Percentiles rank a stretch among this genome's conserved stretches.
These are phyloP conservation scores for Zaprionus nigranus DNA, from an alignment of 1,140 invertebrate genomes.

Conservation along the genomic window DNA sequence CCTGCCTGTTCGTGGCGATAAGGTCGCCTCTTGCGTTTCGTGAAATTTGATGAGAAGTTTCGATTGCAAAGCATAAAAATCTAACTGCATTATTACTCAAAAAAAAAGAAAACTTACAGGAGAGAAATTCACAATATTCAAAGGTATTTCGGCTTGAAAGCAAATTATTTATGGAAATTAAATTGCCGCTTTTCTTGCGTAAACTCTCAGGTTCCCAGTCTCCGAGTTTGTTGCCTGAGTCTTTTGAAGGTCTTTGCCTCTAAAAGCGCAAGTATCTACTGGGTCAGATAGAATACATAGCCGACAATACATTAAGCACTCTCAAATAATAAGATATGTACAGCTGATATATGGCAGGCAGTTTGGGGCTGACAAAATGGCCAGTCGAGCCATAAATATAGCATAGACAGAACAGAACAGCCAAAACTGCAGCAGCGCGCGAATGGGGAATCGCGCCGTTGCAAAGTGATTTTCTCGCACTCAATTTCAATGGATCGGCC, in stretches of 20 bases:
- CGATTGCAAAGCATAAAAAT: constrained; percentile 6
- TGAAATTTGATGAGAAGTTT: constrained; percentile 17
- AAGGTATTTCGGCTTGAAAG: background rate
- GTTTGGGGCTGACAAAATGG: constrained; percentile 75
- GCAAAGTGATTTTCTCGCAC: constrained; percentile 79
- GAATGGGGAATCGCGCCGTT: constrained; percentile 47
- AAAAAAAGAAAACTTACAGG: background rate
- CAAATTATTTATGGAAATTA: background rate
- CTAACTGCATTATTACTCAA: too few species aligned
- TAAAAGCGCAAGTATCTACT: constrained; percentile 57
- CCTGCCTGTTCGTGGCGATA: background rate
- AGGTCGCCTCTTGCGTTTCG: background rate
- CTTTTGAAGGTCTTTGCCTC: constrained; percentile 18
- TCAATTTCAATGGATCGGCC: constrained; percentile 63
- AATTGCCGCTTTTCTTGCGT: background rate
- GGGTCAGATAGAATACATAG: constrained; percentile 69
- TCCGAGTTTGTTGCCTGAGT: constrained; percentile 40
- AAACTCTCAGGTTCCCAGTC: background rate
- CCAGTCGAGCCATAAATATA: constrained; percentile 66
- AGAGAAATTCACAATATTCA: background rate
- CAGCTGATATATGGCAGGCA: constrained; percentile 74
- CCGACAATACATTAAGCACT: constrained; percentile 40
- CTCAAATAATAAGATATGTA: constrained; percentile 74
- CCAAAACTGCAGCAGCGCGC: constrained; percentile 33
- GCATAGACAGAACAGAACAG: constrained; percentile 27